Conservation (phyloP, 2,113 vertebrate species). For the Aspidoscelis tigris region DNA sequence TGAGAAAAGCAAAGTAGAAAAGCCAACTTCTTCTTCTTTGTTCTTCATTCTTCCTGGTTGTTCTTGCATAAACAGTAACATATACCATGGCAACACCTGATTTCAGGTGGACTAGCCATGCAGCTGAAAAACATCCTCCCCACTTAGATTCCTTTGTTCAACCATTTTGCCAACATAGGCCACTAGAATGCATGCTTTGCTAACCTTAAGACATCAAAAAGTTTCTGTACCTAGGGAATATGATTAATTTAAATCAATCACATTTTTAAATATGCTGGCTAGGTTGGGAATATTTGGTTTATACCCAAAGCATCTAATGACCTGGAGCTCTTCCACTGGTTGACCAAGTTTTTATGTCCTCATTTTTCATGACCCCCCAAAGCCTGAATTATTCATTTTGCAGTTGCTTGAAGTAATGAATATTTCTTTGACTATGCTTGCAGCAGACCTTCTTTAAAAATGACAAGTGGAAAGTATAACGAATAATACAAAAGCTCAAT, state of each 20-base stretch:
- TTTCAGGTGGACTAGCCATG: background rate
- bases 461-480: slow-evolving; percentile 35
- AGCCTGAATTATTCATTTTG: slow-evolving; percentile 1
- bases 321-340: background rate
- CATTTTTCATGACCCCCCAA: background rate
- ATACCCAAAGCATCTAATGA: background rate
- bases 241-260: background rate
- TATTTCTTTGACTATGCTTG: background rate
- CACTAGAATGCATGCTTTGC: background rate
- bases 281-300: background rate
- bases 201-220: background rate
- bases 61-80: too few relatives aligned
- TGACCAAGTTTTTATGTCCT: background rate
- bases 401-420: background rate
- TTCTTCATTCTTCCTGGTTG: too few relatives aligned
- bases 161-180: background rate
- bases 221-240: background rate
- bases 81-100: too few relatives aligned
- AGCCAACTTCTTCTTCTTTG: too few relatives aligned
- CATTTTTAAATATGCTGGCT: background rate
- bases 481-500: background rate
- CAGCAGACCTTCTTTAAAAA: background rate
- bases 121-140: background rate
- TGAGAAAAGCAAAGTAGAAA: too few relatives aligned
- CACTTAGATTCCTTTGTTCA: background rate